phyloP scores from a whole-genome alignment of 2,797 vertebrate species.

The Macrochelys suwanniensis region DNA sequence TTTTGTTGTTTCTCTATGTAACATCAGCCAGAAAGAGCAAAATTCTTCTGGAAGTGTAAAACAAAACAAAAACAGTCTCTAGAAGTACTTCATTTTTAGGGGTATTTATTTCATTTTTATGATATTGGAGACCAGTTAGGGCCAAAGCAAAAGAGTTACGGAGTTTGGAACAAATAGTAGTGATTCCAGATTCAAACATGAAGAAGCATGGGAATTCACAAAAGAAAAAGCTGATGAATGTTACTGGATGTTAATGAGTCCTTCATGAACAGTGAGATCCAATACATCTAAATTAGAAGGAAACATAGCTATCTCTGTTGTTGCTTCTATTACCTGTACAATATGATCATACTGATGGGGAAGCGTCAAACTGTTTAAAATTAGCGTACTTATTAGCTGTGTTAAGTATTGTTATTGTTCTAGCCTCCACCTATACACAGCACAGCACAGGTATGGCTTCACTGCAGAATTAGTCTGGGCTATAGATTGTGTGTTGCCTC shows the following conservation, averaged over 20 bases:
- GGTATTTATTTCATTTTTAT: constrained; percentile 48
- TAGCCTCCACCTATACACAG: neutral
- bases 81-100: constrained; percentile 6
- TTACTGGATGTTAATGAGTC: neutral
- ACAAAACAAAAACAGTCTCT: neutral
- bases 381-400: neutral
- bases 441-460: neutral
- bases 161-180: neutral
- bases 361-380: neutral
- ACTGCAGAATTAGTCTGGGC: neutral
- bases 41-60: constrained; percentile 5
- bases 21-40: neutral
- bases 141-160: constrained; percentile 24
- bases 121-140: neutral
- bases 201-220: neutral
- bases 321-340: neutral
- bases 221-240: neutral
- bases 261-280: neutral
- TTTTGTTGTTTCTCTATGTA: constrained; percentile 17
- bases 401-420: neutral
- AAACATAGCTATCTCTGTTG: neutral
- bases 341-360: neutral
- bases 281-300: neutral
- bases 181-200: neutral
- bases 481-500: neutral